Conservation (phyloP, 1,140 invertebrate genomes). For the Hirudo medicinalis region DNA sequence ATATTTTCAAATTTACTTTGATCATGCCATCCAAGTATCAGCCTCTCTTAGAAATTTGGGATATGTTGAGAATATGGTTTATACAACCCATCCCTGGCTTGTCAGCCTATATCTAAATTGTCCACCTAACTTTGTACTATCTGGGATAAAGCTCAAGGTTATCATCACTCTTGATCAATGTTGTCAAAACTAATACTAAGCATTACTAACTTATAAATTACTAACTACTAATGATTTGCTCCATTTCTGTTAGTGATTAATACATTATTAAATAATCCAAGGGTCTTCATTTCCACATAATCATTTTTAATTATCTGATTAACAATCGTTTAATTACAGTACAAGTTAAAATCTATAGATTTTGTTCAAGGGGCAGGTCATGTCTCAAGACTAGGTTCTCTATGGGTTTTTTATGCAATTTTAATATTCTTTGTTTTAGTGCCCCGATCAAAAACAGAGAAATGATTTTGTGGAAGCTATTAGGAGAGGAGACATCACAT, state of each 20-base stretch:
- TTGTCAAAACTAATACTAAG: not conserved
- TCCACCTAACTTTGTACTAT: slow-evolving; percentile 28
- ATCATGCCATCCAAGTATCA: slow-evolving; percentile 27
- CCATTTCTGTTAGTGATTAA: not conserved
- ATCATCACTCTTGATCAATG: not conserved
- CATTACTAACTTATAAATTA: not conserved
- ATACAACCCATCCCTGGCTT: slow-evolving; percentile 35
- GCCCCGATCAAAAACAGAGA: slow-evolving; percentile 25
- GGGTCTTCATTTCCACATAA: not conserved
- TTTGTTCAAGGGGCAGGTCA: no score
- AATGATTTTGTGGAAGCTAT: slow-evolving; percentile 27
- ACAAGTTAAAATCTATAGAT: no score
- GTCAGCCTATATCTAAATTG: slow-evolving; percentile 33
- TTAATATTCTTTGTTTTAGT: slow-evolving; percentile 24
- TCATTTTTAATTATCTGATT: not conserved
- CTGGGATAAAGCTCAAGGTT: slow-evolving; percentile 29
- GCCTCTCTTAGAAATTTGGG: slow-evolving; percentile 23
- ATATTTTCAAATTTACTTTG: slow-evolving; percentile 32
- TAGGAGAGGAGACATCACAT: slow-evolving; percentile 27
- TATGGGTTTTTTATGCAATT: slow-evolving; percentile 8
- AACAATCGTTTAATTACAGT: no score
- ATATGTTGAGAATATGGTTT: slow-evolving; percentile 30
- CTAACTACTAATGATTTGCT: no score
- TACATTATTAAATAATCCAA: not conserved
- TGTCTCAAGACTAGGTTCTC: no score